Conservation (phyloP, 2,888 invertebrate species). For the Tetrapedia diversipes region DNA sequence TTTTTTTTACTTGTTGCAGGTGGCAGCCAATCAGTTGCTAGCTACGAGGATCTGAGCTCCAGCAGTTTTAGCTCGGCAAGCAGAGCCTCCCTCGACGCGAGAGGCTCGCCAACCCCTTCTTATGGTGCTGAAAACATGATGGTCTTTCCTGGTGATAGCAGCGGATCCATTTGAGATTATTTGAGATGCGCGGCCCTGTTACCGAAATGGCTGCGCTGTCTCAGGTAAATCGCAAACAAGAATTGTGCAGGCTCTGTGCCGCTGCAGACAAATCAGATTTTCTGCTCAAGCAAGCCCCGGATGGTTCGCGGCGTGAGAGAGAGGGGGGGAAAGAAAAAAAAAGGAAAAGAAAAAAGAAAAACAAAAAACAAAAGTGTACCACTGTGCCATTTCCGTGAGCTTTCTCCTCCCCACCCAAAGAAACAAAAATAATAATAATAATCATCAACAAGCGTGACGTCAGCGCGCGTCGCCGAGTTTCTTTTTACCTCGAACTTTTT, state of each 20-base stretch:
- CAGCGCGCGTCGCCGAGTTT: background rate
- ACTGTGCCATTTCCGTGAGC: slow-evolving; percentile 54
- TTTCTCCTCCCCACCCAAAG: slow-evolving; percentile 9
- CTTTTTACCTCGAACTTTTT: slow-evolving; percentile 10
- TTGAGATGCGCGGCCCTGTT: slow-evolving; percentile 77
- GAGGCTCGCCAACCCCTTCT: slow-evolving; percentile 90
- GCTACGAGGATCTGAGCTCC: slow-evolving; percentile 90
- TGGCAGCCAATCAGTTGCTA: slow-evolving; percentile 86
- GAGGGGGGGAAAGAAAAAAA: background rate
- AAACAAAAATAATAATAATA: background rate
- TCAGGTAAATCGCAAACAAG: slow-evolving; percentile 72
- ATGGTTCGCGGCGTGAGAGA: slow-evolving; percentile 24
- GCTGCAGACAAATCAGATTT: slow-evolving; percentile 32
- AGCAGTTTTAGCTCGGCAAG: slow-evolving; percentile 93
- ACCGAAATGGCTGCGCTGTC: slow-evolving; percentile 79
- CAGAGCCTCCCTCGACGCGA: slow-evolving; percentile 89
- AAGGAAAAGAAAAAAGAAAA: background rate
- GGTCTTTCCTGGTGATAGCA: slow-evolving; percentile 91
- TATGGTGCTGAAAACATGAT: slow-evolving; percentile 90
- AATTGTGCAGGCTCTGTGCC: slow-evolving; percentile 16
- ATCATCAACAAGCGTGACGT: background rate
- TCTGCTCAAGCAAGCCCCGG: slow-evolving; percentile 34
- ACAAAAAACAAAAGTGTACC: background rate
- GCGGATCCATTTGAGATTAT: slow-evolving; percentile 86
- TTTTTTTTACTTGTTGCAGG: slow-evolving; percentile 80